Conservation (phyloP, 1,140 invertebrate species). For the Apis dorsata region DNA sequence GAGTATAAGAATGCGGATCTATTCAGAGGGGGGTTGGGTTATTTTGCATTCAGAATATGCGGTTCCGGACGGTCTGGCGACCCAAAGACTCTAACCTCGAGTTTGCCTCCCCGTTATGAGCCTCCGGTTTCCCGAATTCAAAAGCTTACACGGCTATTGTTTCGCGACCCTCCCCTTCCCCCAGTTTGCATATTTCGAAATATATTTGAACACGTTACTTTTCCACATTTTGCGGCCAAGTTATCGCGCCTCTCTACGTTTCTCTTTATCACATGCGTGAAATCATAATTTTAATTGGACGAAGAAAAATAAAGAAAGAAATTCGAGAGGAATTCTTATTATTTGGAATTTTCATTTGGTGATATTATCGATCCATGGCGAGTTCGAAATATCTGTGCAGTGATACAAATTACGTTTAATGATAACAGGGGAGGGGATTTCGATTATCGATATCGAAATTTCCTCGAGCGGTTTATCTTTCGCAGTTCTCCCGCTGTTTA, state of each 20-base stretch:
- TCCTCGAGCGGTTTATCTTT: background rate
- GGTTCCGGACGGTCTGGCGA: background rate
- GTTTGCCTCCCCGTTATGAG: constrained; percentile 29
- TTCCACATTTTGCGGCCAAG: background rate
- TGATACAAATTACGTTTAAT: too few species aligned
- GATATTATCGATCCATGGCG: too few species aligned
- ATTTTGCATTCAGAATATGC: constrained; percentile 23
- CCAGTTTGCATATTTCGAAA: constrained; percentile 54
- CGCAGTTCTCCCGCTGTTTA: background rate
- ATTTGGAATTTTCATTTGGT: too few species aligned
- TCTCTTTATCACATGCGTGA: background rate
- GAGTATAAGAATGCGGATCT: background rate
- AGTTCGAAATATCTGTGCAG: too few species aligned
- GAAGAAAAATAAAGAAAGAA: background rate
- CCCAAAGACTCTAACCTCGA: background rate
- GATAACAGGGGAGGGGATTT: too few species aligned
- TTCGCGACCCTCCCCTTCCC: background rate
- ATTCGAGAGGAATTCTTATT: background rate
- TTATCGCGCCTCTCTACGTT: too few species aligned
- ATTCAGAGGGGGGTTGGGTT: background rate
- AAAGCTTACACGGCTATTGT: constrained; percentile 35
- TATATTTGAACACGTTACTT: constrained; percentile 46
- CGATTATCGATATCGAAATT: background rate
- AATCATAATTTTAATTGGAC: background rate
- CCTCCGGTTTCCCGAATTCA: constrained; percentile 10